A percentile compares a stretch with the other conserved stretches of the same genome.
phyloP scores from a whole-genome alignment of 2,888 invertebrate genomes.

The Psylliodes chrysocephalus region DNA sequence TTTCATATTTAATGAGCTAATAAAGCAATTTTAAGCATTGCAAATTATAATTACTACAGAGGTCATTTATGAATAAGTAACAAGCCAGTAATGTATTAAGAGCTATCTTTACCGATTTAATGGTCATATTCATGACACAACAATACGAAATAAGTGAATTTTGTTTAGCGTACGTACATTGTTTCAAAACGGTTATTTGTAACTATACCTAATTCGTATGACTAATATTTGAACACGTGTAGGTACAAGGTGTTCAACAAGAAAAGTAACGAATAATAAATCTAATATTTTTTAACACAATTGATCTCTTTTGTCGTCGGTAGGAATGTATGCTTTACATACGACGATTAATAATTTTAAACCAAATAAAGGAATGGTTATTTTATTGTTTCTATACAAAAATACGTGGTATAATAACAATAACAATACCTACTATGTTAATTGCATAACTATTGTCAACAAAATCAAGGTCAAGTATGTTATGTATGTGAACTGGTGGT shows the following conservation, averaged over 20 bases:
- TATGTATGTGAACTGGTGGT: neutral
- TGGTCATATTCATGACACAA: no score
- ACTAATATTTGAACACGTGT: neutral
- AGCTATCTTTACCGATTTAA: no score
- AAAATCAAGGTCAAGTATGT: constrained; percentile 1
- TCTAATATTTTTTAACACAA: neutral
- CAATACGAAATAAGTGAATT: no score
- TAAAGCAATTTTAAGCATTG: no score
- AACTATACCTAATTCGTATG: no score
- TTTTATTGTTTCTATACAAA: neutral
- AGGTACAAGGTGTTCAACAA: neutral
- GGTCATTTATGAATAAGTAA: no score
- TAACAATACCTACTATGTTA: neutral
- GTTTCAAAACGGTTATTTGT: no score
- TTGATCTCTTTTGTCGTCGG: no score
- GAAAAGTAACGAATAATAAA: neutral
- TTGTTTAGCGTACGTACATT: no score
- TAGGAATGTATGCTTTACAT: neutral
- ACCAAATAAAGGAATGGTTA: neutral
- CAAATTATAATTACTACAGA: no score
- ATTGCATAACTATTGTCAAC: constrained; percentile 7
- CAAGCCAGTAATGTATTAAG: no score
- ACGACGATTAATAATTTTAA: neutral
- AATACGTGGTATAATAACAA: neutral
- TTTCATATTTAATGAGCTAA: no score